Conservation (phyloP, 2,113 vertebrate species). For the Hassar affinis region DNA sequence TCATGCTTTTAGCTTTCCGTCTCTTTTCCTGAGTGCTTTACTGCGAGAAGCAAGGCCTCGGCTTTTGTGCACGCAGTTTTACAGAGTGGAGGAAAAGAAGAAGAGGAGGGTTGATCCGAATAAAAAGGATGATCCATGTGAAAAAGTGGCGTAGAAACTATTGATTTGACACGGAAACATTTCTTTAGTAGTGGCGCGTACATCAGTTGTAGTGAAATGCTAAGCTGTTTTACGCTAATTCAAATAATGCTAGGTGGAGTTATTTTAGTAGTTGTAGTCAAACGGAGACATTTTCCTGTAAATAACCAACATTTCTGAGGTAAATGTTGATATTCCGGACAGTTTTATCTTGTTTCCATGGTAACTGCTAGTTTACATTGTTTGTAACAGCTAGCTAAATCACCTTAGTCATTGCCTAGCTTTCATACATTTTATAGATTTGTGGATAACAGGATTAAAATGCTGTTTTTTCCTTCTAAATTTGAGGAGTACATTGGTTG, state of each 20-base stretch:
- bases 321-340: not conserved
- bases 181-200: no score
- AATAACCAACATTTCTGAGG: not conserved
- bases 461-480: not conserved
- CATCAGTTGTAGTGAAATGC: not conserved
- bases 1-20: slow-evolving; percentile 33
- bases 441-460: not conserved
- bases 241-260: not conserved
- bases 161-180: not conserved
- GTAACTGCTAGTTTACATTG: not conserved
- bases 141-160: not conserved
- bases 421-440: no score
- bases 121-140: not conserved
- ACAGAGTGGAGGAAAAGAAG: not conserved
- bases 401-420: no score
- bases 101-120: not conserved
- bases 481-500: not conserved
- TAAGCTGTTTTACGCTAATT: not conserved
- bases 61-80: not conserved
- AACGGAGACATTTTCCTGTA: not conserved
- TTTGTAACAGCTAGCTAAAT: not conserved
- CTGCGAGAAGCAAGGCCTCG: not conserved
- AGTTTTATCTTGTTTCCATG: not conserved
- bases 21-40: slow-evolving; percentile 42
- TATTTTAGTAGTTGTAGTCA: not conserved